Conservation (phyloP, 2,888 invertebrate genomes). For the Andricus curvator region DNA sequence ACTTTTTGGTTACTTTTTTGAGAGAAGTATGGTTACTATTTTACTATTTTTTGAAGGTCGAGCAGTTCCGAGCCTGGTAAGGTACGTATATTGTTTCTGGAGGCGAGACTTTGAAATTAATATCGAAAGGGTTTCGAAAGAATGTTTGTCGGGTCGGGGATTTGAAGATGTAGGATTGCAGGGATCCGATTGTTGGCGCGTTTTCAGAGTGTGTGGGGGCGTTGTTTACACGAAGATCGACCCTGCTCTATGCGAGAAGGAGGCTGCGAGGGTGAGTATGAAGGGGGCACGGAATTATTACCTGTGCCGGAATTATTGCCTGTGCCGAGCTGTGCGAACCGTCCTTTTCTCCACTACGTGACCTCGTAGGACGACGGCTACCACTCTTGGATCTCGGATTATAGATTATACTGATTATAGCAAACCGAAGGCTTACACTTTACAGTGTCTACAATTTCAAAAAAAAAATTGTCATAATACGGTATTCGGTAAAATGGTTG, state of each 20-base stretch:
- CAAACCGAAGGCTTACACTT: neutral
- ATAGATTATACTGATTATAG: constrained; percentile 42
- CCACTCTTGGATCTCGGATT: constrained; percentile 60
- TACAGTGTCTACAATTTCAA: too few species aligned
- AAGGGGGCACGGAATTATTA: constrained; percentile 59
- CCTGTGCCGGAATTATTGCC: constrained; percentile 61
- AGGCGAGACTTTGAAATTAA: constrained; percentile 1
- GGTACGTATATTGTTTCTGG: neutral
- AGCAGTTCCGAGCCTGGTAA: too few species aligned
- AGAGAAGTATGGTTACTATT: too few species aligned
- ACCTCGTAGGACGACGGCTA: constrained; percentile 69
- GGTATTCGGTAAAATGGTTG: too few species aligned
- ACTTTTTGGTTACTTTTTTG: too few species aligned
- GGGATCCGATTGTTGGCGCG: constrained; percentile 38
- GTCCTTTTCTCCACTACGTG: constrained; percentile 61
- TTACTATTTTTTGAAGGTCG: too few species aligned
- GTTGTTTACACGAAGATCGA: constrained; percentile 63
- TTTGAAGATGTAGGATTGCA: neutral
- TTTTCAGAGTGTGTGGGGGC: constrained; percentile 53
- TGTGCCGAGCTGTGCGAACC: constrained; percentile 50
- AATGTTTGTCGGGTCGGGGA: constrained; percentile 1
- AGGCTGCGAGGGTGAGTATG: constrained; percentile 43
- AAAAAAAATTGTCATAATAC: too few species aligned
- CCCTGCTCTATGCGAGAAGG: constrained; percentile 48
- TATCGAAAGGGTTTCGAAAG: neutral